Conservation (phyloP, 2,888 invertebrate genomes). For the Beris morrisii region DNA sequence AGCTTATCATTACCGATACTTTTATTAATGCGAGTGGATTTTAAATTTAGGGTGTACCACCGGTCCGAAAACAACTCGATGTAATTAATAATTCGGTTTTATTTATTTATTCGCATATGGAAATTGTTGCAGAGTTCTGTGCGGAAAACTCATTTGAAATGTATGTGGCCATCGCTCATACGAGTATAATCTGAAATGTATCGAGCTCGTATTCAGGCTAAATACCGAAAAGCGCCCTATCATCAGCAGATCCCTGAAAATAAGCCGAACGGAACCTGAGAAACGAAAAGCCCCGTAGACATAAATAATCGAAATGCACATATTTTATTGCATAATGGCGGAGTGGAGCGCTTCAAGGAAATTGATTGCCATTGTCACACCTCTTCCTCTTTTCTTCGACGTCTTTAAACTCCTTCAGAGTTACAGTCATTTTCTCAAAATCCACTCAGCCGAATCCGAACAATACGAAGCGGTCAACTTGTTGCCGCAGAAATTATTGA, state of each 20-base stretch:
- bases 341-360: conserved; percentile 21
- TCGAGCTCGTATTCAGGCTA: conserved; percentile 24
- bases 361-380: conserved; percentile 36
- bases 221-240: conserved; percentile 27
- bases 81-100: conserved; percentile 21
- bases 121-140: conserved; percentile 9
- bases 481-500: conserved; percentile 34
- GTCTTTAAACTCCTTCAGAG: not conserved
- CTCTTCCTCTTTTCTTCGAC: conserved; percentile 32
- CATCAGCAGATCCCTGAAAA: conserved; percentile 14
- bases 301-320: conserved; percentile 40
- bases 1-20: not conserved
- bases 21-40: conserved; percentile 22
- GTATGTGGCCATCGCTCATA: conserved; percentile 7
- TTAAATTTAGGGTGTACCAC: conserved; percentile 11
- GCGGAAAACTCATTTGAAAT: conserved; percentile 9
- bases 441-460: conserved; percentile 30
- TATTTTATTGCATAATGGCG: conserved; percentile 40
- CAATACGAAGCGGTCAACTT: conserved; percentile 27
- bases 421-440: conserved; percentile 25
- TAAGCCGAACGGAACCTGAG: conserved; percentile 1
- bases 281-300: conserved; percentile 31
- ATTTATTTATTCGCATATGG: conserved; percentile 28
- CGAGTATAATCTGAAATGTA: not conserved
- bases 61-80: conserved; percentile 8